Percentiles rank a stretch among this genome's conserved stretches.
Conservation (phyloP, 2,888 invertebrate genomes). For the Nudaria mundana region DNA sequence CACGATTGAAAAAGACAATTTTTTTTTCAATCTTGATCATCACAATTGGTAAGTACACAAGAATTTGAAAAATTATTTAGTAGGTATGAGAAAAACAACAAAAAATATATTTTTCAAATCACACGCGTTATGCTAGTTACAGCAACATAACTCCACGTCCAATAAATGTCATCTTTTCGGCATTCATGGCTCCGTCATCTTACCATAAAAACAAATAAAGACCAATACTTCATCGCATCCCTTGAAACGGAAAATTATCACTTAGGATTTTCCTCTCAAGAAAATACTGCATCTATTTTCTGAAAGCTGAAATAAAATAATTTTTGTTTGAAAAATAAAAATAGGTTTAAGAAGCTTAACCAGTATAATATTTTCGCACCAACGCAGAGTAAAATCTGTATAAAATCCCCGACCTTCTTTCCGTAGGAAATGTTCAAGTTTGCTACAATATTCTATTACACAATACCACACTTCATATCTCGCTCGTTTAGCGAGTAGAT, state of each 20-base stretch:
- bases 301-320: conserved; percentile 12
- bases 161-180: not conserved
- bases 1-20: too few species aligned
- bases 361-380: conserved; percentile 23
- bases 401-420: conserved; percentile 17
- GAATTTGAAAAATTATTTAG: too few species aligned
- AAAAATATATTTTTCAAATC: too few species aligned
- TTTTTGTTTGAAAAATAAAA: conserved; percentile 22
- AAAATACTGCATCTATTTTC: conserved; percentile 4
- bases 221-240: not conserved
- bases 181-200: not conserved
- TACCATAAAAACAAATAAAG: conserved; percentile 3
- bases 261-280: conserved; percentile 4
- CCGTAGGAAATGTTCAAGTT: conserved; percentile 15
- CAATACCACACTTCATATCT: conserved; percentile 28
- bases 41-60: too few species aligned
- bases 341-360: conserved; percentile 27
- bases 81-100: too few species aligned
- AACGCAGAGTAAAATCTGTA: conserved; percentile 15
- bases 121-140: too few species aligned
- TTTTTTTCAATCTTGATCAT: too few species aligned
- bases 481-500: too few species aligned
- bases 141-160: not conserved
- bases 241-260: conserved; percentile 2
- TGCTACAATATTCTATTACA: conserved; percentile 19